Base-by-base conservation (phyloP, 2,888 invertebrate species). In the Drosophila affinis region DNA sequence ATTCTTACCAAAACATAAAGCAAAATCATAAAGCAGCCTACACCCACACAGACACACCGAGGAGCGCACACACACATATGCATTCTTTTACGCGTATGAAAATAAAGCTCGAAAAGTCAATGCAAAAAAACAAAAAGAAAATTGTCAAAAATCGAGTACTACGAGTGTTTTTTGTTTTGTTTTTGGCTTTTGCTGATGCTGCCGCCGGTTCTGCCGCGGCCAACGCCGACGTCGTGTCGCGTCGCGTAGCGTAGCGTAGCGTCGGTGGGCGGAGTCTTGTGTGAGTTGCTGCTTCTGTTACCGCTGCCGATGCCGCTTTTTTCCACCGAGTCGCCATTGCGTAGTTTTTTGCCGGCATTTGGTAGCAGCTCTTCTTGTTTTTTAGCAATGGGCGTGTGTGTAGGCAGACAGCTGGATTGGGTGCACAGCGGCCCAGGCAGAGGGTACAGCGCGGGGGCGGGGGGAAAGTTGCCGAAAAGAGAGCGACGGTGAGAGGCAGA, bases 311-410 rank as follows among this genome's bases (percentile, higher is more conserved):
- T 39, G 7, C n/a, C 9, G 17, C 10, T 57, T 59, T 62, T 65
- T 54, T n/a, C 27, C 62, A 74, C 85, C 72, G 79, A 75, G 82
- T 77, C 68, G 82, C 82, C 82, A 86, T 83, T 83, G 83, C 86
- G 86, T 83, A 83, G 83, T 83, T 82, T 82, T 79, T 80, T 82
- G 79, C 72, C 67, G 69, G 60, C 68, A 79, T 77, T 81, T 84
- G 84, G 79, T 56, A n/a, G 39, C 39, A 52, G 65, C 55, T 64
- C 64, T 67, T 67, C 67, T 67, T 71, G 62, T 80, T 86, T 85
- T 86, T 82, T 83, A 82, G 86, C 86, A 69, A 80, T 75, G 86
- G 82, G 82, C 78, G 86, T 82, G 86, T 82, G 86, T 85, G 82
- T 85, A 82, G 86, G 86, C 80, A 71, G 78, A 58, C 69, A 71